Evolutionary conservation across 1,140 invertebrate species (phyloP), one percentile per base, ranked within the genome.

Genomic region (Drosophila oshimai): DNA sequence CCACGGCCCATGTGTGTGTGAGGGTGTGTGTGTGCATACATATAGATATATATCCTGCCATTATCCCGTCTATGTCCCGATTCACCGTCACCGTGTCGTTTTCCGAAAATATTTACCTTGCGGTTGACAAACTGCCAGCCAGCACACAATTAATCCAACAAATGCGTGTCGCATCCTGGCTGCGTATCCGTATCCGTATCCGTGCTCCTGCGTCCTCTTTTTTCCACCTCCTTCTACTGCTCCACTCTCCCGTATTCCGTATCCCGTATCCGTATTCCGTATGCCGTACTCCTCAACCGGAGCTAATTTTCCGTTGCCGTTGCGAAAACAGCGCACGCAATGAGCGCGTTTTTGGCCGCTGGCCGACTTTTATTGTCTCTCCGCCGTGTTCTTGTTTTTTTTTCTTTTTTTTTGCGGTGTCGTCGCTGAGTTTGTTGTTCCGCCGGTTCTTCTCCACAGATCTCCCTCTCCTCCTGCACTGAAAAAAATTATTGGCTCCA

Each of bases 61-160:
- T 84, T 26, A 78, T 68, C 61, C 61, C 65, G 60, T 76, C 67
- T 61, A 39, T 60, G 33, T n/a, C 28, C 12, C 45, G 18, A 28
- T 44, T 33, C 37, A n/a, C 41, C 57, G 36, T 12, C 31, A 22
- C 39, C 36, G 12, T 49, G 61, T 20, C 70, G 70, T 49, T 44
- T 47, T 54, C 65, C 60, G 55, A 83, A 88, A 89, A 89, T 89
- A 88, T 90, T 90, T 90, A 90, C 88, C 88, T 90, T 90, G 83
- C 47, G 88, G 83, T 84, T 90, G 88, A 84, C 88, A 90, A 90
- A 89, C 83, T 79, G 83, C 79, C 62, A 90, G 50, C 65, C 89
- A 60, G 71, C 79, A 73, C 69, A 90, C 78, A 90, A 90, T 83
- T 84, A 90, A 90, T 90, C 79, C 88, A 80, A 78, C 70, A 86